Evolutionary conservation across 1,140 invertebrate genomes (phyloP).

Genomic region (Glossosoma conforme): DNA sequence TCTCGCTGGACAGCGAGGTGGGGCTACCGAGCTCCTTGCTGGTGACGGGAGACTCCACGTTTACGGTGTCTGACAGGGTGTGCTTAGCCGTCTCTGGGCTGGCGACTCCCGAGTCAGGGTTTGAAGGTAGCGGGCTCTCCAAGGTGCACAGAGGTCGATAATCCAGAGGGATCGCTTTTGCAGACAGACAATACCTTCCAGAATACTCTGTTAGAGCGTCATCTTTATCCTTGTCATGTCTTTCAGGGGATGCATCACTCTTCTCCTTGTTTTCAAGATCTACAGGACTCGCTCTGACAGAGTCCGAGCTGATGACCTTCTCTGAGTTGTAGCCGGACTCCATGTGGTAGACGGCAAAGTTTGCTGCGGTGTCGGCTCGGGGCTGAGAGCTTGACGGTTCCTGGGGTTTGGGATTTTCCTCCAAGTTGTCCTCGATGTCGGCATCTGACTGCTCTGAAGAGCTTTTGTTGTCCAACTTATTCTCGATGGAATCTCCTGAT

Average conservation of each 20-base stretch:
- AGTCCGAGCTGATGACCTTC: slow-evolving; percentile 51
- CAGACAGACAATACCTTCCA: slow-evolving; percentile 32
- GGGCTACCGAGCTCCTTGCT: slow-evolving; percentile 45
- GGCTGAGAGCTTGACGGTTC: slow-evolving; percentile 34
- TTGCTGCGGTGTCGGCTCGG: slow-evolving; percentile 40
- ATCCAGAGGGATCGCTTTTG: slow-evolving; percentile 38
- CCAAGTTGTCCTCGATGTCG: slow-evolving; percentile 74
- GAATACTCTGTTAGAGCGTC: slow-evolving; percentile 35
- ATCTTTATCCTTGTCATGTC: slow-evolving; percentile 49
- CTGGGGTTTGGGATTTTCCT: slow-evolving; percentile 48
- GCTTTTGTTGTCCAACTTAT: slow-evolving; percentile 44
- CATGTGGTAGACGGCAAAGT: slow-evolving; percentile 47
- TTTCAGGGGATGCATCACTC: slow-evolving; percentile 49
- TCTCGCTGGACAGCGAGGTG: slow-evolving; percentile 51
- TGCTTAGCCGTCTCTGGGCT: slow-evolving; percentile 53
- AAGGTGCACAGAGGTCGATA: slow-evolving; percentile 41
- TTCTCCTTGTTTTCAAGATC: slow-evolving; percentile 48
- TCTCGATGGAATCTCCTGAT: slow-evolving; percentile 13
- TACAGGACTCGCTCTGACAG: slow-evolving; percentile 50
- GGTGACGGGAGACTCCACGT: slow-evolving; percentile 44
- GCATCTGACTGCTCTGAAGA: slow-evolving; percentile 67
- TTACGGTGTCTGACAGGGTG: slow-evolving; percentile 47
- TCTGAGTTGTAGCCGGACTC: slow-evolving; percentile 70
- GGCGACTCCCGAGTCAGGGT: slow-evolving; percentile 52
- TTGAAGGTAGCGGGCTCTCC: slow-evolving; percentile 40